Conservation (phyloP, 2,797 vertebrate genomes). For the Anguilla marmorata region DNA sequence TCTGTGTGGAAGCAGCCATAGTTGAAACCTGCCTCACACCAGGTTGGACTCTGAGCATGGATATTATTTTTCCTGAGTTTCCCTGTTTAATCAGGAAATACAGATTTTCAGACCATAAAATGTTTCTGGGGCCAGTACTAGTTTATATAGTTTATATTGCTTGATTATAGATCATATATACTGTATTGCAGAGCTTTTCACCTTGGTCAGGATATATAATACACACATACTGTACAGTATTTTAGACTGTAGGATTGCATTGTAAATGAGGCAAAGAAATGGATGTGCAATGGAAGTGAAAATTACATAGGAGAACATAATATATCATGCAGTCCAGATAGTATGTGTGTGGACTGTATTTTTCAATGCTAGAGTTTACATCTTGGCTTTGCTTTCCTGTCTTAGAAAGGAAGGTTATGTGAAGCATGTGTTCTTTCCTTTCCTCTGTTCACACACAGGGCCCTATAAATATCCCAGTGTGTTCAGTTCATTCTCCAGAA, state of each 20-base stretch:
- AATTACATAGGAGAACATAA: not conserved
- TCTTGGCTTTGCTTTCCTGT: slow-evolving; percentile 18
- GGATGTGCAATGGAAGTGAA: not conserved
- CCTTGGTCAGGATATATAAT: not conserved
- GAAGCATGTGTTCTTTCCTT: no score
- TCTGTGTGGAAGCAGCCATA: not conserved
- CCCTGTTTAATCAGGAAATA: no score
- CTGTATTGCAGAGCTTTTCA: not conserved
- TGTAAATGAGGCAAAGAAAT: no score
- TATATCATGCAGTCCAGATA: no score
- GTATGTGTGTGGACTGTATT: not conserved
- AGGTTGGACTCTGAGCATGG: no score
- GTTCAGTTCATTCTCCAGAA: not conserved
- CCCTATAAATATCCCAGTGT: slow-evolving; percentile 6
- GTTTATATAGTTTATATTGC: no score
- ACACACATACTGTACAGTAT: not conserved
- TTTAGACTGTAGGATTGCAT: not conserved
- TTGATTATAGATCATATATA: no score
- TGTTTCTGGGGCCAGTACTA: no score
- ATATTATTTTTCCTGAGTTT: no score
- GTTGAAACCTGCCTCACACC: no score
- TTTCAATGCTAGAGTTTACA: not conserved
- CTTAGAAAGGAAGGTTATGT: no score
- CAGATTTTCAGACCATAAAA: no score
- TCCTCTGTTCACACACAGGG: not conserved